A percentile compares a stretch with the other conserved stretches of the same genome.
phyloP scores from a whole-genome alignment of 2,888 invertebrate species.

The Pollenia labialis region DNA sequence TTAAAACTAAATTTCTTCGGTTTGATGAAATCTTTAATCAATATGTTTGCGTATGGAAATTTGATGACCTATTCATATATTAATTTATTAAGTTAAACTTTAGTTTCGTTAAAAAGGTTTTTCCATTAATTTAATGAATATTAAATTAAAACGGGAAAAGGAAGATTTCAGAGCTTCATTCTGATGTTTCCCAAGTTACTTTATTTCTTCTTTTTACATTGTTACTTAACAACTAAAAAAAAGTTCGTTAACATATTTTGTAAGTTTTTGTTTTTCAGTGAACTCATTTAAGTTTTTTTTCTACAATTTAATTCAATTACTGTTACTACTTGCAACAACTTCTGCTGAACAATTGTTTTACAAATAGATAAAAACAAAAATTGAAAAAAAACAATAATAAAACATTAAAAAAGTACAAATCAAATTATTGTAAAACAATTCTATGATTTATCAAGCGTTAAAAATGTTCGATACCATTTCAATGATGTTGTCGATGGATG shows the following conservation, averaged over 20 bases:
- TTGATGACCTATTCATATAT: too few species aligned
- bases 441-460: conserved; percentile 71
- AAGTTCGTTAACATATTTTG: conserved; percentile 54
- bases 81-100: too few species aligned
- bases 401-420: conserved; percentile 63
- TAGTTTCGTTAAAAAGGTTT: too few species aligned
- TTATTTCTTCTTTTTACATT: conserved; percentile 5
- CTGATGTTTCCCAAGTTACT: not conserved
- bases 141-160: too few species aligned
- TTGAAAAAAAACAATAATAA: conserved; percentile 29
- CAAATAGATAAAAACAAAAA: conserved; percentile 39
- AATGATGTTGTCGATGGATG: conserved; percentile 1
- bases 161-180: too few species aligned
- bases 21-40: too few species aligned
- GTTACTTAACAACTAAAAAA: conserved; percentile 34
- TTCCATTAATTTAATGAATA: too few species aligned
- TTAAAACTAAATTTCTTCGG: too few species aligned
- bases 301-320: conserved; percentile 40
- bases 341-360: conserved; percentile 45
- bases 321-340: conserved; percentile 7
- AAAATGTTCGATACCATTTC: conserved; percentile 64
- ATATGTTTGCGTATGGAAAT: too few species aligned
- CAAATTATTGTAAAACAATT: conserved; percentile 73
- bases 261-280: not conserved
- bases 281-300: conserved; percentile 28